Evolutionary conservation across 2,113 vertebrate genomes (phyloP), one percentile per base, ranked within the genome.

Genomic region (Noturus placidus): DNA sequence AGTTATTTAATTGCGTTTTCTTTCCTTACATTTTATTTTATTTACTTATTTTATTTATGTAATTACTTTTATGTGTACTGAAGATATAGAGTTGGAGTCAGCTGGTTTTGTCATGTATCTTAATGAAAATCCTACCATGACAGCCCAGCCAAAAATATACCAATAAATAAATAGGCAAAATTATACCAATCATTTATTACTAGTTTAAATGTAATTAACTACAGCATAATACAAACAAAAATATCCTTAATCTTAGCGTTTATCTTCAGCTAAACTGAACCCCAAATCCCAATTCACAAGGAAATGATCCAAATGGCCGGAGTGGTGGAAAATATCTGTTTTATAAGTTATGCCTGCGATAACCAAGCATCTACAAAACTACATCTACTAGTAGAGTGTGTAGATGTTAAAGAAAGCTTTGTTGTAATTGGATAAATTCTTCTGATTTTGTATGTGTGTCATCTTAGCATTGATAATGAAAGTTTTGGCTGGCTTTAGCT

Each of bases 391-490:
- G 38, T 50, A 27, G 15, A 81, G 6, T 46, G 20, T 17, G 17
- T 57, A 57, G 82, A 85, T 82, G 25, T n/a, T 56, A 65, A 35
- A 81, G 57, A 59, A 63, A 30, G 54, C 0, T 17, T 72, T 84
- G 5, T 42, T 9, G 9, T 50, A 10, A 88, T 77, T 46, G 52
- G 54, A 79, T 57, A 59, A 77, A 86, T 61, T n/a, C 57, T 30
- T 79, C 5, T 13, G 10, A 89, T 89, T 84, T 86, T n/a, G 67
- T 76, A 87, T 61, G 74, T 30, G 56, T 87, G 52, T 87, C 81
- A 2, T 63, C 81, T 80, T 72, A 65, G 70, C 17, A 87, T 84
- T 80, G 5, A 11, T 78, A 61, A 84, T 79, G 42, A 72, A 87
- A 27, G 3, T 79, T 77, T 83, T 77, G 69, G 33, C 72, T 86